phyloP scores from a whole-genome alignment of 2,888 invertebrate species.

The Lobophora halterata region DNA sequence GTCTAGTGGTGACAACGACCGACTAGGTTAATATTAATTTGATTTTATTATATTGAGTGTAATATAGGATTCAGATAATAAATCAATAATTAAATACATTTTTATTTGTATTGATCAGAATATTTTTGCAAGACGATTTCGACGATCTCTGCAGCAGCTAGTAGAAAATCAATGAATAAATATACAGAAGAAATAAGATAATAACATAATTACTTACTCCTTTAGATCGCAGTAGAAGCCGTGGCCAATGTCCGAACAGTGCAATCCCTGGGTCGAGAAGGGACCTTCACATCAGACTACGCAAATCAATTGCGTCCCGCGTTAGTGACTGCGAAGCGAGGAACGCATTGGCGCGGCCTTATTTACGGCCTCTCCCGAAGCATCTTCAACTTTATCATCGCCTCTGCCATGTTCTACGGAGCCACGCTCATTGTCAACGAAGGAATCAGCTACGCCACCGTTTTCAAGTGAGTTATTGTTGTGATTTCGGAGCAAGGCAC shows the following conservation, averaged over 20 bases:
- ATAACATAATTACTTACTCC: too few species aligned
- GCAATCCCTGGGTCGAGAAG: conserved; percentile 86
- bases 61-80: too few species aligned
- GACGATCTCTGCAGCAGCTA: too few species aligned
- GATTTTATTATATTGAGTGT: too few species aligned
- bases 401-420: conserved; percentile 87
- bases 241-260: conserved; percentile 90
- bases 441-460: conserved; percentile 76
- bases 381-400: conserved; percentile 86
- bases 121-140: too few species aligned
- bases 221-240: conserved; percentile 87
- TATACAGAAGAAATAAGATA: too few species aligned
- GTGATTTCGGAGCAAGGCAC: conserved; percentile 78
- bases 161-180: too few species aligned
- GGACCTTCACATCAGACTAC: conserved; percentile 84
- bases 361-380: conserved; percentile 87
- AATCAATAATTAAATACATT: too few species aligned
- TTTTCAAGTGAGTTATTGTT: conserved; percentile 86
- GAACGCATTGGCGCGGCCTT: conserved; percentile 84
- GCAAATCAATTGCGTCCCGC: conserved; percentile 81
- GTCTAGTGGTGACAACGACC: too few species aligned
- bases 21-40: too few species aligned
- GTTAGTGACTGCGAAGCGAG: conserved; percentile 76
- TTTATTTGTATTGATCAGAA: too few species aligned
- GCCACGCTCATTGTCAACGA: conserved; percentile 83